Conservation (phyloP, 1,140 invertebrate species). For the Bombus superbus region DNA sequence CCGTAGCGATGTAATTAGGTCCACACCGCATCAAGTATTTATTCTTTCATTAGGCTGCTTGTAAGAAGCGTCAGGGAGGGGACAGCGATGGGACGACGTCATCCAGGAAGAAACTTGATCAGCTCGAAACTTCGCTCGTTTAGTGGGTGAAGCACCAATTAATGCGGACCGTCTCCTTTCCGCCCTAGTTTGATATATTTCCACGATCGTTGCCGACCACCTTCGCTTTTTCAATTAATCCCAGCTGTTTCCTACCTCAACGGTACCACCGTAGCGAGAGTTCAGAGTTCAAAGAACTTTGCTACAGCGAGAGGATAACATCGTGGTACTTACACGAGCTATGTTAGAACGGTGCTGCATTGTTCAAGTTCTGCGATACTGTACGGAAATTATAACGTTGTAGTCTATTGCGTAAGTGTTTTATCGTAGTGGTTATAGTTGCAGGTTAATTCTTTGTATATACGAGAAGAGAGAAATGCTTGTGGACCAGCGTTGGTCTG, state of each 20-base stretch:
- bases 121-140: slow-evolving; percentile 58
- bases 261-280: background rate
- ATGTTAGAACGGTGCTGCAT: background rate
- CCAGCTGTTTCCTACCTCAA: background rate
- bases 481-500: too few relatives aligned
- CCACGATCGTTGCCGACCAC: slow-evolving; percentile 6
- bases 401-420: too few relatives aligned
- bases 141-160: slow-evolving; percentile 46
- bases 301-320: too few relatives aligned
- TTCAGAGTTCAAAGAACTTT: background rate
- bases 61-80: slow-evolving; percentile 43
- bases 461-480: too few relatives aligned
- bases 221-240: slow-evolving; percentile 36
- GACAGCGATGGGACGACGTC: slow-evolving; percentile 47
- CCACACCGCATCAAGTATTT: slow-evolving; percentile 69
- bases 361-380: background rate
- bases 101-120: slow-evolving; percentile 61
- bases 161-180: slow-evolving; percentile 22
- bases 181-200: slow-evolving; percentile 44
- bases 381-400: background rate
- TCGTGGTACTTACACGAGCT: too few relatives aligned
- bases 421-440: too few relatives aligned
- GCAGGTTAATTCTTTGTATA: too few relatives aligned
- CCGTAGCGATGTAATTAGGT: slow-evolving; percentile 73
- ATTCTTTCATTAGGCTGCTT: slow-evolving; percentile 69